Evolutionary conservation across 1,140 invertebrate species (phyloP), one percentile per base, ranked within the genome.

Genomic region (Palaemon carinicauda): DNA sequence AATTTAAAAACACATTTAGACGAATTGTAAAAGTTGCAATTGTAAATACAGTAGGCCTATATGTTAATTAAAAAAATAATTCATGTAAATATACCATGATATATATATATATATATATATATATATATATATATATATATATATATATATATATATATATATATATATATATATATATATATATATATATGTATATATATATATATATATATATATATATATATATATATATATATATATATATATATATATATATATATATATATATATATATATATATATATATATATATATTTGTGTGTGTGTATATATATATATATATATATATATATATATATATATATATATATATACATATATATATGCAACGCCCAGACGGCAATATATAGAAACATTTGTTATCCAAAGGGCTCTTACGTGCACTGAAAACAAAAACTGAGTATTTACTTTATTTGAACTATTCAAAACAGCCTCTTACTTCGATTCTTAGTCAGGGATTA

Each of bases 61-160:
- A n/a, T n/a, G n/a, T n/a, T n/a, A n/a, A n/a, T n/a, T n/a, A n/a
- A n/a, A n/a, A n/a, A n/a, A n/a, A n/a, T n/a, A n/a, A n/a, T n/a
- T n/a, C n/a, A n/a, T n/a, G n/a, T n/a, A n/a, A n/a, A n/a, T n/a
- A n/a, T n/a, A n/a, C n/a, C n/a, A n/a, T n/a, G n/a, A 41, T 41
- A 41, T 41, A 41, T 41, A 41, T 41, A 41, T 4, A 41, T 9
- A 41, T 41, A 41, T 21, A 21, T 41, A 31, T 60, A 80, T 80
- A 80, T 80, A 56, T 3, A 56, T 56, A 80, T 80, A 80, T 56
- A 80, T 56, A 80, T 80, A 56, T 56, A 80, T 56, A 80, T 80
- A 80, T 80, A 80, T 80, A 80, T 80, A 80, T 80, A 56, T 54
- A 79, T 54, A 54, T 53, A 79, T 79, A 79, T 79, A 79, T 54